Evolutionary conservation across 2,797 vertebrate genomes (phyloP), one percentile per base, ranked within the genome.

Genomic region (Calcarius lapponicus): DNA sequence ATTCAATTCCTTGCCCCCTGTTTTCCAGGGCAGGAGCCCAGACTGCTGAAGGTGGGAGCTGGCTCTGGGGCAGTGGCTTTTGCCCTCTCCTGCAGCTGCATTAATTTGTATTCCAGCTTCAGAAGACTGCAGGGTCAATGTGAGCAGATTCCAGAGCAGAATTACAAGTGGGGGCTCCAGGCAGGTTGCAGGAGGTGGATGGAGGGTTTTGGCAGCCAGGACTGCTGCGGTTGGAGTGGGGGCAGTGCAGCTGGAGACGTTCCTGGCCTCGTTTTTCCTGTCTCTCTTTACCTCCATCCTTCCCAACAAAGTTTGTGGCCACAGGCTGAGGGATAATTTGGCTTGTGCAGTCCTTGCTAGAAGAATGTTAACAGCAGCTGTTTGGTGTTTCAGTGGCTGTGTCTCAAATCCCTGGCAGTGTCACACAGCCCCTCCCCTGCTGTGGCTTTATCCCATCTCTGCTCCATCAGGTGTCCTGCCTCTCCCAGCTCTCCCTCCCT

Each of bases 291-390:
- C 62, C 62, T 56, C 24, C 50, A 9, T 6, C 47, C 10, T 66
- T 42, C 21, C 13, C 18, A 45, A 5, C 8, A 16, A 3, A 17
- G 5, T 5, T 9, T 10, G 17, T 2, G 3, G 0, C 18, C 6
- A 0, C 0, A 10, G 73, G 16, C 38, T 58, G 73, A 47, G 64
- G 56, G 60, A 3, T 50, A 13, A 26, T 3, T n/a, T 34, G 47
- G 22, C 7, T 9, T 2, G 1, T 0, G 2, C 0, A 1, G 0
- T 11, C 17, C 29, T 32, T 24, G 43, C 5, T 31, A 10, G 29
- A 19, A 7, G 51, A 4, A 9, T 1, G 50, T 25, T 45, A 9
- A 6, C 17, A 82, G 19, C 50, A 72, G 57, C 47, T 71, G 14
- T 5, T 26, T 4, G 36, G n/a, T 50, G 56, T 21, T 72, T 40